Evolutionary conservation across 2,797 vertebrate species (phyloP).

Genomic region (Macrochelys suwanniensis): DNA sequence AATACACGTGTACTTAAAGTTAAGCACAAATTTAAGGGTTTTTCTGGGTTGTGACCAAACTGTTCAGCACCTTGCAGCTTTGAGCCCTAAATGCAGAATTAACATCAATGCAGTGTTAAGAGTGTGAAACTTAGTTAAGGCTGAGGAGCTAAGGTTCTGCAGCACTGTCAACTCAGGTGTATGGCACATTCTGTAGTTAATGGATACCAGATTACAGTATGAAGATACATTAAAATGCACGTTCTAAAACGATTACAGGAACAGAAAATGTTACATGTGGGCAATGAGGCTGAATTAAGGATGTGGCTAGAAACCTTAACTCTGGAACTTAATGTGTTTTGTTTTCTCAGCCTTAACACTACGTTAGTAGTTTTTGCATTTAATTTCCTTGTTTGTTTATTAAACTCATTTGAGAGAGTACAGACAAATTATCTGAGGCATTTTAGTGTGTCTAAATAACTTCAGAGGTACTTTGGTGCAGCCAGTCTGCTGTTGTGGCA

Average conservation of each 20-base stretch:
- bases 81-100: background rate
- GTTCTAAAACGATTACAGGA: background rate
- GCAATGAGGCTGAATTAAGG: background rate
- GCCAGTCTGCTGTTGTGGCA: background rate
- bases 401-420: background rate
- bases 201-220: background rate
- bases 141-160: background rate
- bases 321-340: background rate
- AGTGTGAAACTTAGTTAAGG: background rate
- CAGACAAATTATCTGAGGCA: background rate
- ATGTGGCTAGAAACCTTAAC: background rate
- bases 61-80: background rate
- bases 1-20: background rate
- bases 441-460: background rate
- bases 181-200: background rate
- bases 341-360: background rate
- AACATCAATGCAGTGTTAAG: too few relatives aligned
- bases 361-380: background rate
- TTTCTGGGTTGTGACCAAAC: background rate
- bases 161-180: background rate
- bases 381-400: background rate
- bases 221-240: background rate
- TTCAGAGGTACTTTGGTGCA: background rate
- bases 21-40: background rate
- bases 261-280: background rate